Percentiles rank a stretch among this genome's conserved stretches.
phyloP scores from a whole-genome alignment of 2,113 vertebrate genomes.

The Carassius auratus region DNA sequence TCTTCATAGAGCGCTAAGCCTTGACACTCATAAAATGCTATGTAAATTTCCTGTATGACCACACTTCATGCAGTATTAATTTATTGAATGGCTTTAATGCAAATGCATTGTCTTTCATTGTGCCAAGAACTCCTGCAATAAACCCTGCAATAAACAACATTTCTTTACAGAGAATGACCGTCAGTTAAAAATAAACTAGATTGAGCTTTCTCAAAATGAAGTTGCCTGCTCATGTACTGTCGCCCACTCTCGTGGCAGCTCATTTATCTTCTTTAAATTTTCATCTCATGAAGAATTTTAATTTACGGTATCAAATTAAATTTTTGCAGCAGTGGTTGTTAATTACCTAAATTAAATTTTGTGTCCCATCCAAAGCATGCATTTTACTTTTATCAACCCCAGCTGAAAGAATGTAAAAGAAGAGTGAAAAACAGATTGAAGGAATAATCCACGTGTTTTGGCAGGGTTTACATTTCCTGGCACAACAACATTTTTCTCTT shows the following conservation, averaged over 20 bases:
- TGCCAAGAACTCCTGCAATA: conserved; percentile 19
- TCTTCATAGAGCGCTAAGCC: neutral
- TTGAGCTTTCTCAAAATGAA: conserved; percentile 26
- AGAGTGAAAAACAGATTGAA: conserved; percentile 10
- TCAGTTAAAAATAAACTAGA: conserved; percentile 15
- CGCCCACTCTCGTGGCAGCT: conserved; percentile 16
- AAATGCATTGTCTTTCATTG: conserved; percentile 15
- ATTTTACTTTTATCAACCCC: conserved; percentile 18
- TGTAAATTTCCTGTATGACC: neutral
- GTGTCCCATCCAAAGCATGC: conserved; percentile 10
- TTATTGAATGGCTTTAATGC: conserved; percentile 40
- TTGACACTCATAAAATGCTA: conserved; percentile 5
- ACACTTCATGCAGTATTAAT: conserved; percentile 28
- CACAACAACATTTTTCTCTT: conserved; percentile 31
- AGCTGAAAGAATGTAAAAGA: neutral
- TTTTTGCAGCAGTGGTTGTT: conserved; percentile 33
- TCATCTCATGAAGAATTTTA: conserved; percentile 40
- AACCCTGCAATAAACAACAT: conserved; percentile 36
- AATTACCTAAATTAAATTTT: conserved; percentile 48
- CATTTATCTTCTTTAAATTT: conserved; percentile 29
- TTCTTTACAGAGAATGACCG: conserved; percentile 8
- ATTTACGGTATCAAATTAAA: conserved; percentile 35
- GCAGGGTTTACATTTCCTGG: conserved; percentile 28
- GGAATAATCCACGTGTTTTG: neutral
- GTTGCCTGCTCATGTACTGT: conserved; percentile 17